These are phyloP conservation scores for Eira barbara DNA, from an alignment of 2,113 vertebrate genomes.

Conservation along the genomic window DNA sequence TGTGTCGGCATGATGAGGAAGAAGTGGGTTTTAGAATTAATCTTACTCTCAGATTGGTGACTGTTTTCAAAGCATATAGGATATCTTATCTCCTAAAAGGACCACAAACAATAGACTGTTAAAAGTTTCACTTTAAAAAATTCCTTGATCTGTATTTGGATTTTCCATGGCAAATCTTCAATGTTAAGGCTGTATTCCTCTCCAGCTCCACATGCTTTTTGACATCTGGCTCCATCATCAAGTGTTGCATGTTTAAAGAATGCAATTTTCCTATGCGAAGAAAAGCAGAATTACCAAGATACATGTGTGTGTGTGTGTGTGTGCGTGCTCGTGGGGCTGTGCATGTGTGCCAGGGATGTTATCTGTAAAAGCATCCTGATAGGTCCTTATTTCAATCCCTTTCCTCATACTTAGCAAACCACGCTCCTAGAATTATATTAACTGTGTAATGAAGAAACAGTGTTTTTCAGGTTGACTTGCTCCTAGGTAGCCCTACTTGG, in stretches of 20 bases:
- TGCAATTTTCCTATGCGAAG: background rate
- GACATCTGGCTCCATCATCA: slow-evolving; percentile 25
- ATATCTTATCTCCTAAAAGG: background rate
- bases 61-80: background rate
- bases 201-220: background rate
- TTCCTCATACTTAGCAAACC: background rate
- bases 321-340: background rate
- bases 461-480: background rate
- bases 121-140: background rate
- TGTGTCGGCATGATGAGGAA: background rate
- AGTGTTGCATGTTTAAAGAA: background rate
- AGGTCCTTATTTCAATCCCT: background rate
- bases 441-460: background rate
- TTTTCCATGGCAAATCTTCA: slow-evolving; percentile 39
- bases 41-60: background rate
- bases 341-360: background rate
- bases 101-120: background rate
- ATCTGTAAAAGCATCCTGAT: background rate
- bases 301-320: background rate
- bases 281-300: background rate
- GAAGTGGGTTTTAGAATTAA: background rate
- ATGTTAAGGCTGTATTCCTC: background rate
- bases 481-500: background rate
- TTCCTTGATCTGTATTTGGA: background rate
- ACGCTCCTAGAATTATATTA: background rate